Base-by-base conservation (phyloP, 2,797 vertebrate species). In the Darevskia nairensis region DNA sequence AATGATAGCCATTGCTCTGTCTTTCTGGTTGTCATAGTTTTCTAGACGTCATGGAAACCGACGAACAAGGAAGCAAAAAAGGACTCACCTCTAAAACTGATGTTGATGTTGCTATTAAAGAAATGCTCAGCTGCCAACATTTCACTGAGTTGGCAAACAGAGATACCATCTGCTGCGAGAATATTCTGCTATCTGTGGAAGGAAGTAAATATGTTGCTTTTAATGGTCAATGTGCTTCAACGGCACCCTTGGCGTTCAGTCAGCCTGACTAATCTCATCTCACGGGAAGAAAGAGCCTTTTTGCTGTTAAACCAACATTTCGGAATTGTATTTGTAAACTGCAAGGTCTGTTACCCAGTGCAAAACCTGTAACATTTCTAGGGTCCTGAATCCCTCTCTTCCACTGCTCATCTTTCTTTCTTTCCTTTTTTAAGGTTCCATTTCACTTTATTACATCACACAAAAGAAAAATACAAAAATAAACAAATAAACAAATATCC, bases 11-110 rank as follows among this genome's bases (percentile, higher is more conserved):
- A 25, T 69, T 80, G 66, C 41, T 68, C 27, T 29, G 21, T 50
- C 75, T 87, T 46, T 46, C 68, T 27, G 59, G 29, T 81, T 91
- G 59, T 77, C 64, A 89, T 3, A 69, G 66, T 27, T 88, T 79
- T 64, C 27, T 23, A 75, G 87, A 75, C 80, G 86, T 41, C n/a
- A 84, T 90, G 87, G 35, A 77, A 89, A 89, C 55, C 41, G 66
- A 55, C 27, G 81, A 84, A 29, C 0, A 32, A 32, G 89, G 19
- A 64, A 77, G 50, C 19, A 76, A 82, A 87, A 82, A 87, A 81
- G 80, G 84, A 64, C 39, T 84, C 4, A 77, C 77, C 84, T 90
- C 88, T 41, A 41, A 64, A 59, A 25, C 76, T 46, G n/a, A 35
- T 55, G 46, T 80, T 79, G 82, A 29, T 80, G 71, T 68, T 80